Base-by-base conservation (phyloP, 2,888 invertebrate species). In the Eulithis testata region DNA sequence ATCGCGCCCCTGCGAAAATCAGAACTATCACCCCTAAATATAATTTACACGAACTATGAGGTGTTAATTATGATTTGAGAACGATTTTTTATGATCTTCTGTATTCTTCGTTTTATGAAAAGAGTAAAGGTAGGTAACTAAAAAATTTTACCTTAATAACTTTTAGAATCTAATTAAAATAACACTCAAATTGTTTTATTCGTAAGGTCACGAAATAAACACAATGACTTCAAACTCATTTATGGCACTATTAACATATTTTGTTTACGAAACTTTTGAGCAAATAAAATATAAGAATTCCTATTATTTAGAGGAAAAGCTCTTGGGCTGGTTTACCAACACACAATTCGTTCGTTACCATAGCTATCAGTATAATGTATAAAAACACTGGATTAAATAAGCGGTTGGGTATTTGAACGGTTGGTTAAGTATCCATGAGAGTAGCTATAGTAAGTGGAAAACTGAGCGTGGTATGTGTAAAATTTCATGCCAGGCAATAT, bases 201-300 rank as follows among this genome's bases (percentile, higher is more conserved):
- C 43, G 27, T 63, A 67, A 69, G 61, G 45, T 72, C 60, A 66
- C 65, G 59, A 75, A 77, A 76, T 69, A 76, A 75, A 76, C 72
- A 68, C 73, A 76, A 69, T 59, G 70, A 68, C 68, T 78, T 76
- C 71, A 76, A 80, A 82, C 74, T 78, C 21, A 21, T 21, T 21
- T 21, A 21, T 21, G 21, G 21, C 21, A 21, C 21, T 21, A 76
- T 63, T 62, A 70, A 74, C 79, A 79, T n/a, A n/a, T n/a, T 81
- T 82, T 80, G 73, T 82, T 79, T 82, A 80, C 81, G 76, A 75
- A 76, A 51, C 69, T 75, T 69, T 73, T 63, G 69, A 73, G 73
- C 71, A 70, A 75, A 76, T 69, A 75, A 74, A 77, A 77, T 80
- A 76, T 78, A 66, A 69, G 67, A 69, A 70, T 68, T 68, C 67